Percentiles rank a stretch among this genome's conserved stretches.
Conservation (phyloP, 1,140 invertebrate genomes). For the Atopsyche davidsoni region DNA sequence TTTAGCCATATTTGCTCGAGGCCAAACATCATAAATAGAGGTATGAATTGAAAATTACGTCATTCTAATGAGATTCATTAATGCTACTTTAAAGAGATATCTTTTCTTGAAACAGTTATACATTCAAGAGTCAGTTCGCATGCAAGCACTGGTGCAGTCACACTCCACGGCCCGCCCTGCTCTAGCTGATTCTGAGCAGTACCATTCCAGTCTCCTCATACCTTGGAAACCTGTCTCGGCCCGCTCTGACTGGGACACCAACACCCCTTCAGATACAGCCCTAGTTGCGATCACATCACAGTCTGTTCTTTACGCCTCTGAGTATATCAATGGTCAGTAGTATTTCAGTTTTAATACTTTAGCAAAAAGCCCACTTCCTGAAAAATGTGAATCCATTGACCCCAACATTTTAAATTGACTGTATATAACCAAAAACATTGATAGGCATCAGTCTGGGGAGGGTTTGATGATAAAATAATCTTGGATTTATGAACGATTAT, state of each 20-base stretch:
- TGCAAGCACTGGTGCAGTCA: constrained; percentile 23
- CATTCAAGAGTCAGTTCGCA: constrained; percentile 61
- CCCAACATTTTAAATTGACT: too few relatives aligned
- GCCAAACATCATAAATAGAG: too few relatives aligned
- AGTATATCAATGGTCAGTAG: constrained; percentile 58
- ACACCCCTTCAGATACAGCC: constrained; percentile 35
- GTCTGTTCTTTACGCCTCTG: constrained; percentile 62
- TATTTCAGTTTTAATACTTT: constrained; percentile 32
- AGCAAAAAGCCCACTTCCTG: too few relatives aligned
- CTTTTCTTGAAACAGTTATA: constrained; percentile 53
- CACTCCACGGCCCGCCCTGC: constrained; percentile 1
- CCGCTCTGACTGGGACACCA: constrained; percentile 29
- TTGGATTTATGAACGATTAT: too few relatives aligned
- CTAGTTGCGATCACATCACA: constrained; percentile 49
- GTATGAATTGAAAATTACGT: too few relatives aligned
- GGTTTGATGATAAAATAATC: too few relatives aligned
- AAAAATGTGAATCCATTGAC: too few relatives aligned
- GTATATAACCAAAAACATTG: too few relatives aligned
- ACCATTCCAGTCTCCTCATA: constrained; percentile 35
- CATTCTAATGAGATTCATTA: too few relatives aligned
- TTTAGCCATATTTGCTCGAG: too few relatives aligned
- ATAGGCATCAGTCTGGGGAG: too few relatives aligned
- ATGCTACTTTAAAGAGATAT: too few relatives aligned
- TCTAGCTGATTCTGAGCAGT: neutral
- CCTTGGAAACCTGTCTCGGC: constrained; percentile 66